Evolutionary conservation across 2,113 vertebrate genomes (phyloP), one percentile per base, ranked within the genome.

Genomic region (Cynopterus brachyotis): DNA sequence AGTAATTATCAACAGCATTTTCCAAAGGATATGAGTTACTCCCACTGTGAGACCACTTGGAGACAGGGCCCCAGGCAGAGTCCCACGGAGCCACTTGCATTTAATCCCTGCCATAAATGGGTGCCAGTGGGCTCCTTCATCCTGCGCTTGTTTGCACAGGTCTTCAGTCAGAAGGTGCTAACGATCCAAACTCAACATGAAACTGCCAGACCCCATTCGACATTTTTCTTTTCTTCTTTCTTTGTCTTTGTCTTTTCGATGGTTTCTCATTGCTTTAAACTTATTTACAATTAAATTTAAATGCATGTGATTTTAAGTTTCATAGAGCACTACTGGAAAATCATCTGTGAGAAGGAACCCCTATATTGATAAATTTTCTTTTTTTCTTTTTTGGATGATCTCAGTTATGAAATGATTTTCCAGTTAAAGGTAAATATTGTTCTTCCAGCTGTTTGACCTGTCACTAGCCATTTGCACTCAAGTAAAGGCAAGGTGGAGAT

Each of bases 1-100:
- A 89, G 97, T 98, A 98, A 98, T 99, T 98, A 99, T 98, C 98
- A 98, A 92, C 97, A 98, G 98, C 90, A 79, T 98, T 98, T 98
- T 98, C 98, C 96, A 97, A 96, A 98, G 97, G 97, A 96, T 97
- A 95, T 98, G 96, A 98, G 97, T 97, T 98, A 85, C 97, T 96
- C 97, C 82, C 95, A 79, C 98, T 80, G 92, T 96, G 98, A 98
- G 98, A 98, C 7, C 89, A 28, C 89, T 96, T 45, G 64, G 59
- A 81, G 79, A 35, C 19, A 16, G 50, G 97, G 96, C 95, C 97
- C 96, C 87, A 76, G 78, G 98, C 98, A 95, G 85, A 87, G 95
- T 93, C 97, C 91, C 84, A 79, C 60, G 40, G 93, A 97, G 97
- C 92, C 92, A 50, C 95, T 96, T 96, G 95, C 22, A 32, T 91